Base-by-base conservation (phyloP, 2,888 invertebrate genomes). In the Caenorhabditis sp. region DNA sequence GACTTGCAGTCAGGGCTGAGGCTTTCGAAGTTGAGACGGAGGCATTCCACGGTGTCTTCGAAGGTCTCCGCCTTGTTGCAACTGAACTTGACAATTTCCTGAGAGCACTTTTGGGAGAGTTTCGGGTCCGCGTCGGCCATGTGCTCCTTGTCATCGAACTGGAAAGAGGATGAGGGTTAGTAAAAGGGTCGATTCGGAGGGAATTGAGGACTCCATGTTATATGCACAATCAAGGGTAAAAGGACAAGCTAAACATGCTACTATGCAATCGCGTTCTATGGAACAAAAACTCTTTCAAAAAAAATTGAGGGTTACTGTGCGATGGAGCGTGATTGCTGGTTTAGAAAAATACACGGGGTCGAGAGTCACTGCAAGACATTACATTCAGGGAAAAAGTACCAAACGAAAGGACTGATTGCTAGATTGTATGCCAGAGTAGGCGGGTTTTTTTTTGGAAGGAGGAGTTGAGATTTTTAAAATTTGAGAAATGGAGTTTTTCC, bases 131-230 rank as follows among this genome's bases (percentile, higher is more conserved):
- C 91, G 51, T 92, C 91, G 24, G 84, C 88, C 92, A 92, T 84
- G 95, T 95, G 86, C 96, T 95, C 91, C 95, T 92, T 96, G 93
- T 98, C 97, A 86, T 96, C 95, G 95, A 80, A 92, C 92, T 87
- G 79, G 75, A 89, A 80, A 2, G 3, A 12, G 28, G 38, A 22
- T 10, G 0, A 1, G 22, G 51, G 63, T 76, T 66, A 76, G 66
- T 56, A 7, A 26, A 56, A 35, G 22, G 22, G n/a, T n/a, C n/a
- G n/a, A n/a, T n/a, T 28, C 19, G 14, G 6, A 24, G 12, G 38
- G 6, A 6, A 10, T 6, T n/a, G 58, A 41, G n/a, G 41, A n/a
- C 14, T 22, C 7, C 24, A 31, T 28, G 8, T 38, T 38, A 38
- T 26, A 56, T 16, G 6, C n/a, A 22, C 54, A 24, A 8, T 14